Evolutionary conservation across 2,113 vertebrate genomes (phyloP).

Genomic region (Nannobrachium achirus): DNA sequence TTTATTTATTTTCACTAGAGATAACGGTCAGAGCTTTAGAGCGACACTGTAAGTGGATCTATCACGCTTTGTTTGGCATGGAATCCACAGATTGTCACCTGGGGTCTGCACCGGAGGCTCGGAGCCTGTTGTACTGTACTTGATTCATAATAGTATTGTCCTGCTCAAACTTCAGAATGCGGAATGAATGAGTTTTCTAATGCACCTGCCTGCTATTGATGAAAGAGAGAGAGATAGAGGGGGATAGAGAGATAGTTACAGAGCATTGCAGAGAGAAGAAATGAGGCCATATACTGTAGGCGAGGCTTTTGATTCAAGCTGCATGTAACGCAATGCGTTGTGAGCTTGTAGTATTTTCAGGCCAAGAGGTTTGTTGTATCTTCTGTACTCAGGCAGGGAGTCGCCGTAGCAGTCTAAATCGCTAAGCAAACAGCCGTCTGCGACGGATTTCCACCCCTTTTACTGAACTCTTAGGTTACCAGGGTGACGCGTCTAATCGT

Average conservation of each 20-base stretch:
- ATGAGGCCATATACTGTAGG: slow-evolving; percentile 16
- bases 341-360: too few species aligned
- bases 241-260: too few species aligned
- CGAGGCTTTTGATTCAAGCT: slow-evolving; percentile 5
- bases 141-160: neutral
- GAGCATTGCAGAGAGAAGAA: neutral
- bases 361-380: too few species aligned
- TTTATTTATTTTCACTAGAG: neutral
- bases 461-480: too few species aligned
- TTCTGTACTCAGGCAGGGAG: too few species aligned
- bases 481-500: too few species aligned
- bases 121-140: neutral
- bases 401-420: too few species aligned
- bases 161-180: slow-evolving; percentile 21
- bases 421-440: too few species aligned
- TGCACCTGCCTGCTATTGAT: slow-evolving; percentile 11
- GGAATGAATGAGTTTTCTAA: slow-evolving; percentile 10
- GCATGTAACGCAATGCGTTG: neutral
- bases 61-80: neutral
- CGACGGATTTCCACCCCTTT: too few species aligned
- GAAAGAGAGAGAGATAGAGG: neutral
- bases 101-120: neutral
- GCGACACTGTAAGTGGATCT: too few species aligned
- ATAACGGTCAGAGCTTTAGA: neutral
- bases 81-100: neutral